Percentiles rank a stretch among this genome's conserved stretches.
phyloP scores from a whole-genome alignment of 1,140 invertebrate genomes.

The Platorchestia sp. region DNA sequence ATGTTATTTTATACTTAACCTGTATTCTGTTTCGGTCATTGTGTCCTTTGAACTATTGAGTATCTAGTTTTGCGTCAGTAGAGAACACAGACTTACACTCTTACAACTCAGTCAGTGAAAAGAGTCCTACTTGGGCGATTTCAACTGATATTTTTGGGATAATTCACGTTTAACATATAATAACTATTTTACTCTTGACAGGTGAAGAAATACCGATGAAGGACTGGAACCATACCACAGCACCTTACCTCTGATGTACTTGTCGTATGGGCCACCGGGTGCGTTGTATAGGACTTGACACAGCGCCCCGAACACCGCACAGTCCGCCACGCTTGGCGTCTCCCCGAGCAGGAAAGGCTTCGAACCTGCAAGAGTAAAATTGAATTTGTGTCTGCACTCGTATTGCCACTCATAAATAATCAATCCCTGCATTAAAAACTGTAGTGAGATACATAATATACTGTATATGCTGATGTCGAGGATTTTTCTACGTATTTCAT shows the following conservation, averaged over 20 bases:
- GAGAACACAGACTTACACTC: background rate
- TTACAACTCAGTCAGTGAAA: background rate
- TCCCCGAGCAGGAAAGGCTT: conserved; percentile 71
- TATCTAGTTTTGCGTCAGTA: background rate
- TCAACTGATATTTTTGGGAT: background rate
- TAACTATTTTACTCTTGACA: background rate
- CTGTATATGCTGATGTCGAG: background rate
- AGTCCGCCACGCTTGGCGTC: conserved; percentile 71
- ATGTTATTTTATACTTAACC: background rate
- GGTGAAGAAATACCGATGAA: background rate
- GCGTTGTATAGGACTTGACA: conserved; percentile 64
- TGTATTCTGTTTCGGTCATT: background rate
- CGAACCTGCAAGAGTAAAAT: background rate
- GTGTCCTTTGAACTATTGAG: background rate
- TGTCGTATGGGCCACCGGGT: background rate
- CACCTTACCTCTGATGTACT: background rate
- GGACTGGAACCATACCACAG: background rate
- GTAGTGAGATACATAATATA: background rate
- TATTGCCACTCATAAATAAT: background rate
- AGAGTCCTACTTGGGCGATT: background rate
- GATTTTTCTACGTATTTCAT: background rate
- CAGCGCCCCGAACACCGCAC: conserved; percentile 67
- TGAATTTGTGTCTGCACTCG: background rate
- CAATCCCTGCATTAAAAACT: background rate
- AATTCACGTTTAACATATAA: background rate